Evolutionary conservation across 53 echinoderm and acorn worm species (phyloP).

Genomic region (Mesocentrotus franciscanus): DNA sequence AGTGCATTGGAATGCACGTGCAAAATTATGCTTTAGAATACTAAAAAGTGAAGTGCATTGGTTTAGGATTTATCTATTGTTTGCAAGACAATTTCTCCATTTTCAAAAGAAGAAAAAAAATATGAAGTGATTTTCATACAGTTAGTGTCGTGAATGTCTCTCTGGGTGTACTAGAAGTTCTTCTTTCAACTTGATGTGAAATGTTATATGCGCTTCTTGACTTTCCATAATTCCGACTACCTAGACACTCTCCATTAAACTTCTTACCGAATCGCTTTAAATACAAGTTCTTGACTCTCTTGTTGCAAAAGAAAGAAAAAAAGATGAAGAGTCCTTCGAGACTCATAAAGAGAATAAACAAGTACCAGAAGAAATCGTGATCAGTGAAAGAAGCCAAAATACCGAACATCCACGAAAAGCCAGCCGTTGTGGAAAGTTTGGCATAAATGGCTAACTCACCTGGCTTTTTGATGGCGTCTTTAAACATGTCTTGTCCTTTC

Average conservation of each 20-base stretch:
- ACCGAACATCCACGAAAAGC: slow-evolving; percentile 89
- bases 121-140: background rate
- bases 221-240: background rate
- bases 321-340: slow-evolving; percentile 91
- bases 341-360: slow-evolving; percentile 85
- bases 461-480: slow-evolving; percentile 24
- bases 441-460: slow-evolving; percentile 73
- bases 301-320: slow-evolving; percentile 87
- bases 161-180: background rate
- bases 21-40: no score
- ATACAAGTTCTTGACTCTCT: slow-evolving; percentile 76
- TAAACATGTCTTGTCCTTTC: slow-evolving; percentile 46
- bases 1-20: no score
- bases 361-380: slow-evolving; percentile 76
- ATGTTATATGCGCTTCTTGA: background rate
- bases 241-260: background rate
- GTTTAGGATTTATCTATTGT: no score
- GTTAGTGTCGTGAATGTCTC: background rate
- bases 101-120: no score
- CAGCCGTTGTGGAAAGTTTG: slow-evolving; percentile 89
- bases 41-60: no score
- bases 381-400: slow-evolving; percentile 75
- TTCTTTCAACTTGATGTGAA: slow-evolving; percentile 8
- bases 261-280: background rate
- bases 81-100: no score